Percentiles rank a stretch among this genome's conserved stretches.
Conservation (phyloP, 2,797 vertebrate species). For the Pseudomugil tenellus region DNA sequence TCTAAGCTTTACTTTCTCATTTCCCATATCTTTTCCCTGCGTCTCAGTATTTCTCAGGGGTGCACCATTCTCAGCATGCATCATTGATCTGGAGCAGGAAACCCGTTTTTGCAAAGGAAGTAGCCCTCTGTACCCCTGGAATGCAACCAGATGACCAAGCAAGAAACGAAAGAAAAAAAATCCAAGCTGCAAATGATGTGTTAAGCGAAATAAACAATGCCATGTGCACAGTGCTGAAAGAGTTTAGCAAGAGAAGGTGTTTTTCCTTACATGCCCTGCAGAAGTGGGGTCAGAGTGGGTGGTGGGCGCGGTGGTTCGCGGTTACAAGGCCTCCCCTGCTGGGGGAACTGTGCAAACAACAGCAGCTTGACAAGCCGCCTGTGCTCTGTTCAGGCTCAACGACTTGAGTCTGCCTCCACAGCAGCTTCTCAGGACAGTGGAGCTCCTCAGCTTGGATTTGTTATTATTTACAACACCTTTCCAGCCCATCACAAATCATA, state of each 20-base stretch:
- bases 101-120: constrained; percentile 65
- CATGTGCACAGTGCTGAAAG: constrained; percentile 64
- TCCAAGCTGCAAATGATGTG: constrained; percentile 79
- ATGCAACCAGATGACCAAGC: constrained; percentile 74
- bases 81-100: constrained; percentile 69
- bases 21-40: constrained; percentile 33
- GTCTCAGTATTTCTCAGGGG: constrained; percentile 38
- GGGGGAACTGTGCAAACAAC: constrained; percentile 69
- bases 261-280: constrained; percentile 70
- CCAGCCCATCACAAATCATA: constrained; percentile 21
- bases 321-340: constrained; percentile 60
- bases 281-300: constrained; percentile 51
- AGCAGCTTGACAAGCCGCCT: constrained; percentile 59
- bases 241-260: constrained; percentile 63
- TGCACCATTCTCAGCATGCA: constrained; percentile 54
- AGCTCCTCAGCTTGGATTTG: constrained; percentile 19
- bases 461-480: constrained; percentile 28
- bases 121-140: constrained; percentile 61
- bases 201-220: constrained; percentile 83
- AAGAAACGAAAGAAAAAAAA: constrained; percentile 34
- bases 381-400: constrained; percentile 44
- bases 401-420: constrained; percentile 30
- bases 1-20: constrained; percentile 9
- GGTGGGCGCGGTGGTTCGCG: constrained; percentile 47
- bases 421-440: constrained; percentile 7